These are phyloP conservation scores for Stomorhina lunata DNA, from an alignment of 2,888 invertebrate genomes.

Conservation along the genomic window DNA sequence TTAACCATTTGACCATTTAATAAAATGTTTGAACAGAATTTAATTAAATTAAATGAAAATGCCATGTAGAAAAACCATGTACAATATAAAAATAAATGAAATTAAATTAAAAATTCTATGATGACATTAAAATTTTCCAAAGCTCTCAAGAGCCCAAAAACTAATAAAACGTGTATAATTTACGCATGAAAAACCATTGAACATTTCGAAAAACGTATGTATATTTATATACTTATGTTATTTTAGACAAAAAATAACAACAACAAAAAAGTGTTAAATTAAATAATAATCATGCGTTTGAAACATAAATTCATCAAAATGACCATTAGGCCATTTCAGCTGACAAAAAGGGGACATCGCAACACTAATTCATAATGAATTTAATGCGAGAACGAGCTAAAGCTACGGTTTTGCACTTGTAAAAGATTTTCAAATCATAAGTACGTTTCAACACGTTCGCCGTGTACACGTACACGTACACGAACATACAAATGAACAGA, in stretches of 20 bases:
- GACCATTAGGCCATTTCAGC: constrained; percentile 24
- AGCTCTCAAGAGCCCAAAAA: neutral
- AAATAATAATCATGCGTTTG: constrained; percentile 38
- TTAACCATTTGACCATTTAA: neutral
- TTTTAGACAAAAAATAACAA: neutral
- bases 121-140: constrained; percentile 27
- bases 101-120: constrained; percentile 36
- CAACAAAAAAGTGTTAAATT: constrained; percentile 32
- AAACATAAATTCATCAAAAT: constrained; percentile 56
- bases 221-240: too few species aligned
- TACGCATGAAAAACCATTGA: neutral
- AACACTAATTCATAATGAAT: constrained; percentile 30
- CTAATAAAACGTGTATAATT: neutral
- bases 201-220: too few species aligned
- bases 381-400: too few species aligned
- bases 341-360: constrained; percentile 7
- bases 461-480: constrained; percentile 7
- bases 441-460: constrained; percentile 53
- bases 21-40: constrained; percentile 26
- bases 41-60: constrained; percentile 39
- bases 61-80: neutral
- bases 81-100: neutral
- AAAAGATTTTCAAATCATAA: too few species aligned
- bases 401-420: too few species aligned
- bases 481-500: neutral